phyloP scores from a whole-genome alignment of 2,797 vertebrate species.

The Ceyx erithaca region DNA sequence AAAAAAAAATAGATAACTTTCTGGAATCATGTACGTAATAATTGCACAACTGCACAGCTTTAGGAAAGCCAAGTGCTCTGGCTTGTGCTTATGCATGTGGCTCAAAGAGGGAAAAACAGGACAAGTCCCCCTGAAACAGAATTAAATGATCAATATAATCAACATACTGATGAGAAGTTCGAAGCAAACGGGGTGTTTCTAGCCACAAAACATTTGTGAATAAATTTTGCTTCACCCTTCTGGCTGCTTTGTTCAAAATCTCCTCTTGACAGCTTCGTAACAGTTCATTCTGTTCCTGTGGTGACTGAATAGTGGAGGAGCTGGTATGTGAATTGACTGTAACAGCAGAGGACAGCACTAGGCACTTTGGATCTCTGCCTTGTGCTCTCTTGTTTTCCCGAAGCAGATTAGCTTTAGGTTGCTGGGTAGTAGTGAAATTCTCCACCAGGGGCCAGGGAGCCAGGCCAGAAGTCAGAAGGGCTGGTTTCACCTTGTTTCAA shows the following conservation, averaged over 20 bases:
- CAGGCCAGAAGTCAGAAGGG: background rate
- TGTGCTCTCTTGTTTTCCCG: background rate
- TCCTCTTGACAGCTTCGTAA: conserved; percentile 3
- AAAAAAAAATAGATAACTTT: too few relatives aligned
- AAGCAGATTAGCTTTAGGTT: background rate
- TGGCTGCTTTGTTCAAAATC: background rate
- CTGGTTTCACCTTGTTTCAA: conserved; percentile 16
- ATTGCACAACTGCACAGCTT: background rate
- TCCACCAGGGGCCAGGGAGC: background rate
- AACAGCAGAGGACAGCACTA: background rate
- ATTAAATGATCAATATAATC: background rate
- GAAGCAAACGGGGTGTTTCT: background rate
- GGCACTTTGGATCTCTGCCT: background rate
- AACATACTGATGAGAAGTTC: background rate
- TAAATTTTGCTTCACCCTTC: background rate
- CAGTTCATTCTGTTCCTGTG: background rate
- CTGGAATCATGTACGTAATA: accelerated
- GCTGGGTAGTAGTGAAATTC: background rate
- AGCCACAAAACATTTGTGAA: background rate
- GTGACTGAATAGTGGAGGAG: conserved; percentile 10
- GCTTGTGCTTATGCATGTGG: background rate
- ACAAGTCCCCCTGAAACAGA: background rate
- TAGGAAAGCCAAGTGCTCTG: background rate
- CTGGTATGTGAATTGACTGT: background rate
- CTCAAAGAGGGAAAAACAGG: background rate